Percentiles rank a stretch among this genome's conserved stretches.
These are phyloP conservation scores for Microtus richardsoni DNA, from an alignment of 2,113 vertebrate species.

Conservation along the genomic window DNA sequence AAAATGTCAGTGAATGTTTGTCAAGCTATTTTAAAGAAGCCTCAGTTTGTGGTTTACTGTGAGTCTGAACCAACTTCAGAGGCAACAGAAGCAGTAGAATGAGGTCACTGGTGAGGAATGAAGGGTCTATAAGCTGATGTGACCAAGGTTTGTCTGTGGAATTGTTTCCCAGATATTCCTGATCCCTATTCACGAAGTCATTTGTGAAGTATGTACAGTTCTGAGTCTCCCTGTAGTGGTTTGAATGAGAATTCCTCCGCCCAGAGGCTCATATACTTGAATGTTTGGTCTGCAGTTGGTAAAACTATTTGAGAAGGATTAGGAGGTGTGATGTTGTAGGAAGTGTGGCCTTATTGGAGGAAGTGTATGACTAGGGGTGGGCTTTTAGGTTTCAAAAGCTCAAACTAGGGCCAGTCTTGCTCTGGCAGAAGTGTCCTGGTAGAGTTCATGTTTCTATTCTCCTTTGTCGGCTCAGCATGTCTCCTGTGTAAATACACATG, in stretches of 20 bases:
- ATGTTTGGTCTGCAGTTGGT: background rate
- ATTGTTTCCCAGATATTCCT: constrained; percentile 36
- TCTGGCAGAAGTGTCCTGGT: background rate
- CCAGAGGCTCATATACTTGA: background rate
- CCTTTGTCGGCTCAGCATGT: constrained; percentile 73
- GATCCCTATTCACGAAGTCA: background rate
- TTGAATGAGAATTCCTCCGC: background rate
- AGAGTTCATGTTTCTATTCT: constrained; percentile 60
- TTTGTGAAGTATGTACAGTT: background rate
- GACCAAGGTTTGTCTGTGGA: constrained; percentile 12
- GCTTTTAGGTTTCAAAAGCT: background rate
- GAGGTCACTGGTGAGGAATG: constrained; percentile 14
- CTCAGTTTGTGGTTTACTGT: constrained; percentile 49
- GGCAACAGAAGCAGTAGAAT: constrained; percentile 17
- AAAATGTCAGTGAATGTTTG: constrained; percentile 14
- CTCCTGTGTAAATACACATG: constrained; percentile 74
- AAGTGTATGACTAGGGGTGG: background rate
- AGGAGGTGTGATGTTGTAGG: background rate
- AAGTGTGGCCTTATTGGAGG: background rate
- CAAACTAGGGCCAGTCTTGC: background rate
- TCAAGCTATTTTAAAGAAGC: constrained; percentile 49
- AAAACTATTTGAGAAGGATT: background rate
- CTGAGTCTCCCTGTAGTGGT: background rate
- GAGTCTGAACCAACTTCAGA: constrained; percentile 12
- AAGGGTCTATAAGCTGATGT: background rate